Evolutionary conservation across 2,888 invertebrate genomes (phyloP).

Genomic region (Chymomyza fuscimana): DNA sequence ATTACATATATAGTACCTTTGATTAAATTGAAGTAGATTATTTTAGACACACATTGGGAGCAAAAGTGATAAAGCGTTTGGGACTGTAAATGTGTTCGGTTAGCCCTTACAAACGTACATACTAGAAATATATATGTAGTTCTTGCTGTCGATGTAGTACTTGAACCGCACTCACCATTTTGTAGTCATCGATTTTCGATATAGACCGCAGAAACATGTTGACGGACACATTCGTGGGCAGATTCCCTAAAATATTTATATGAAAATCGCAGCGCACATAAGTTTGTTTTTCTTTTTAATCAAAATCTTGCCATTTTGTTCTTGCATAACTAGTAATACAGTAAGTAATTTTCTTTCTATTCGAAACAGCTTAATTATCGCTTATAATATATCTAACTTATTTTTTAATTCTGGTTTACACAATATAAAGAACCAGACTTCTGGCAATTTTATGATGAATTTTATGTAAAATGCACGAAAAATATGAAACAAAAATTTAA

Average conservation of each 20-base stretch:
- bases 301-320: background rate
- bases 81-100: slow-evolving; percentile 18
- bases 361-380: too few species aligned
- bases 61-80: slow-evolving; percentile 42
- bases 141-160: slow-evolving; percentile 9
- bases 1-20: slow-evolving; percentile 18
- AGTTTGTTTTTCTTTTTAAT: slow-evolving; percentile 19
- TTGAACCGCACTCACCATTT: slow-evolving; percentile 92
- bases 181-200: slow-evolving; percentile 99
- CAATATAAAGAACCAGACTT: background rate
- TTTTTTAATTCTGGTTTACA: background rate
- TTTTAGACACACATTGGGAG: slow-evolving; percentile 22
- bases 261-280: slow-evolving; percentile 49
- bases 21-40: slow-evolving; percentile 12
- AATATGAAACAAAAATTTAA: slow-evolving; percentile 27
- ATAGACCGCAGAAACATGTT: slow-evolving; percentile 98
- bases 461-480: background rate
- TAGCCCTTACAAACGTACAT: background rate
- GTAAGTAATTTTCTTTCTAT: too few species aligned
- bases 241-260: slow-evolving; percentile 84
- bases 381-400: too few species aligned
- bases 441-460: background rate
- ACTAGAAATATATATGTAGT: slow-evolving; percentile 9
- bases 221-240: slow-evolving; percentile 93
- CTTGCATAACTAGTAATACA: background rate